These are phyloP conservation scores for Astyanax mexicanus DNA, from an alignment of 2,797 vertebrate species.

Conservation along the genomic window DNA sequence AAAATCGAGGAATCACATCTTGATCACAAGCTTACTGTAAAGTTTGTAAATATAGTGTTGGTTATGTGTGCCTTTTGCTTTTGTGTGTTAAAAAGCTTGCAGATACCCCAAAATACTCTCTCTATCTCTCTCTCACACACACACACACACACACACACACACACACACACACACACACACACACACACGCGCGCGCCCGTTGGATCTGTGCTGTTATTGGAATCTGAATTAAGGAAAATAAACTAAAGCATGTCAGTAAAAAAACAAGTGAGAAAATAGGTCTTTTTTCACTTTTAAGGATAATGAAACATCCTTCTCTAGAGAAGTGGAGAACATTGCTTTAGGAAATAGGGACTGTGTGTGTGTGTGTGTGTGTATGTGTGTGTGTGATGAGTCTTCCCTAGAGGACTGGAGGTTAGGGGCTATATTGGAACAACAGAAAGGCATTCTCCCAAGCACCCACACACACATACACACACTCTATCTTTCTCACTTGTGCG, in stretches of 20 bases:
- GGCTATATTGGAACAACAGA: slow-evolving; percentile 57
- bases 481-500: slow-evolving; percentile 15
- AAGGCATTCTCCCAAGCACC: slow-evolving; percentile 53
- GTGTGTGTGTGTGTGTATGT: slow-evolving; percentile 41
- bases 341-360: slow-evolving; percentile 38
- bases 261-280: slow-evolving; percentile 25
- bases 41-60: no score
- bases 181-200: not conserved
- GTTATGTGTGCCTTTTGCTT: no score
- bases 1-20: no score
- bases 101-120: no score
- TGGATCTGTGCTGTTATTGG: not conserved
- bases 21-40: no score
- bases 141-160: no score
- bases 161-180: no score
- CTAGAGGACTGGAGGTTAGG: slow-evolving; percentile 49
- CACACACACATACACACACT: slow-evolving; percentile 33
- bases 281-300: slow-evolving; percentile 17
- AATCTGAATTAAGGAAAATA: no score
- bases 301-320: slow-evolving; percentile 46
- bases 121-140: no score
- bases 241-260: slow-evolving; percentile 12
- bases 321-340: slow-evolving; percentile 35
- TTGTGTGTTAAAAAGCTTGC: no score
- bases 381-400: slow-evolving; percentile 49